phyloP scores from a whole-genome alignment of 2,888 invertebrate species.

The Pyrochroa serraticornis region DNA sequence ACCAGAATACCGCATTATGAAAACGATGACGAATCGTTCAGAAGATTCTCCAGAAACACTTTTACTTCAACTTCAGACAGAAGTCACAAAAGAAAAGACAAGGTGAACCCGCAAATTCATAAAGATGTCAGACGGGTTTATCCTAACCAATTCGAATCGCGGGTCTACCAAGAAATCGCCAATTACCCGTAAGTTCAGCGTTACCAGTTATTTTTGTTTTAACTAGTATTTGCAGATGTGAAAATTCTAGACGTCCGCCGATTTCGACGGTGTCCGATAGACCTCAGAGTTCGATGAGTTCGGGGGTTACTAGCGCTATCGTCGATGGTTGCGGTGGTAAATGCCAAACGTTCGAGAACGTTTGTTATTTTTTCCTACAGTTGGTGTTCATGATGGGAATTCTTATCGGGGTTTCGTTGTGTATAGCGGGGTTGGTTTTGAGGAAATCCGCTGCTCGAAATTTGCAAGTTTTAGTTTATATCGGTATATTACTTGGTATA shows the following conservation, averaged over 20 bases:
- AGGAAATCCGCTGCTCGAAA: conserved; percentile 69
- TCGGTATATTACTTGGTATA: conserved; percentile 66
- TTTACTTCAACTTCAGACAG: conserved; percentile 33
- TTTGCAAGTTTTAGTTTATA: conserved; percentile 70
- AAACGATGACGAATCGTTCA: conserved; percentile 44
- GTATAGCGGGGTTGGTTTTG: conserved; percentile 69
- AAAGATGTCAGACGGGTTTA: conserved; percentile 42
- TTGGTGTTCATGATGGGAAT: conserved; percentile 72
- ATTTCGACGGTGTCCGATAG: conserved; percentile 44
- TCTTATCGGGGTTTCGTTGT: conserved; percentile 68
- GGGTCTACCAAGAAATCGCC: conserved; percentile 45
- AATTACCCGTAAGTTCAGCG: no score
- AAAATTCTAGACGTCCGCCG: conserved; percentile 29
- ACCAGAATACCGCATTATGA: conserved; percentile 48
- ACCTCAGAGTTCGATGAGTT: conserved; percentile 54
- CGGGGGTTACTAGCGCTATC: conserved; percentile 59
- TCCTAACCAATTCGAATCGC: conserved; percentile 42
- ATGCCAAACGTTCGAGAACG: conserved; percentile 73
- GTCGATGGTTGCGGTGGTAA: conserved; percentile 73
- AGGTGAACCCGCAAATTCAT: conserved; percentile 26
- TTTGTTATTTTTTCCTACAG: conserved; percentile 74
- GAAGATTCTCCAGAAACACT: conserved; percentile 43
- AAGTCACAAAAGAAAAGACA: conserved; percentile 28
- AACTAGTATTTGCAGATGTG: conserved; percentile 28
- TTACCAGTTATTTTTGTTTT: conserved; percentile 29